Conservation (phyloP, 1,140 invertebrate species). For the Penaeus chinensis region DNA sequence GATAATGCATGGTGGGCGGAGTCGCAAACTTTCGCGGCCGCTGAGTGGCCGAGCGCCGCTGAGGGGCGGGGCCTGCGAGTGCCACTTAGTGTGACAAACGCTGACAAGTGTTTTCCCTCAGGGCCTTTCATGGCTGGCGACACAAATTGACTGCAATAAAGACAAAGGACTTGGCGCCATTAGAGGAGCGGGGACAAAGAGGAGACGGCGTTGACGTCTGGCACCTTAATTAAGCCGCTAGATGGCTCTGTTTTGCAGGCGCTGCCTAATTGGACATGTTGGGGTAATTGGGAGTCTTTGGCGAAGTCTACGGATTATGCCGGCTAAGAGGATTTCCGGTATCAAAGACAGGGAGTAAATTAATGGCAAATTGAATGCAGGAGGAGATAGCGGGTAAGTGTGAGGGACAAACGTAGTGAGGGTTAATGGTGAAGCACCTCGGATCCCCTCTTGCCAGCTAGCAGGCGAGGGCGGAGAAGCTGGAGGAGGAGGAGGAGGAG, state of each 20-base stretch:
- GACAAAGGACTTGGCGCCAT: constrained; percentile 62
- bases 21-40: not conserved
- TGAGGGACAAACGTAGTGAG: not conserved
- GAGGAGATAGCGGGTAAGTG: constrained; percentile 40
- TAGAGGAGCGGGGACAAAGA: constrained; percentile 61
- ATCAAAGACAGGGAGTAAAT: constrained; percentile 59
- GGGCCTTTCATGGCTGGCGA: constrained; percentile 61
- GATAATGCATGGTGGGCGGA: constrained; percentile 46
- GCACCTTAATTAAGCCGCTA: constrained; percentile 59
- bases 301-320: constrained; percentile 34
- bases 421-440: constrained; percentile 11
- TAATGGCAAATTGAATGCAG: constrained; percentile 59
- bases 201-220: constrained; percentile 60
- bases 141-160: constrained; percentile 63
- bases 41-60: constrained; percentile 21
- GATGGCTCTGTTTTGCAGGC: constrained; percentile 60
- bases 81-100: constrained; percentile 61
- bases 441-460: not conserved
- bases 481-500: not conserved
- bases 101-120: constrained; percentile 61
- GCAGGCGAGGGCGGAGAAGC: constrained; percentile 1
- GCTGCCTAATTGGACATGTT: constrained; percentile 55
- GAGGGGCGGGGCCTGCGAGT: constrained; percentile 48
- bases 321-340: constrained; percentile 55
- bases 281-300: constrained; percentile 47